phyloP scores from a whole-genome alignment of 2,113 vertebrate species.

The Seriola quinqueradiata region DNA sequence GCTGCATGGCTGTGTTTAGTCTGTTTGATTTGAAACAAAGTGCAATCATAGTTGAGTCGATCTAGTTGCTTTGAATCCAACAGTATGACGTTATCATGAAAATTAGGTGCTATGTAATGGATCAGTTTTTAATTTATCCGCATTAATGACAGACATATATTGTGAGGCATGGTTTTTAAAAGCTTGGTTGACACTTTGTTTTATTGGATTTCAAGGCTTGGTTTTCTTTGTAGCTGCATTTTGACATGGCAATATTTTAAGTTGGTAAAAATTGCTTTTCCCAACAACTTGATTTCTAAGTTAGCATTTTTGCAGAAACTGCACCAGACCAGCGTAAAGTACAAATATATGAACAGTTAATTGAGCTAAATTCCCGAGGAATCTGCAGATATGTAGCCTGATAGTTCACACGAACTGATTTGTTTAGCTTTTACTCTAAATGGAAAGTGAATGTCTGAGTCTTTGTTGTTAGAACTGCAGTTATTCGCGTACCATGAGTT shows the following conservation, averaged over 20 bases:
- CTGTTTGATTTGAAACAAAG: too few species aligned
- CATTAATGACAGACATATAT: neutral
- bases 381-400: neutral
- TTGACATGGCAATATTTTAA: neutral
- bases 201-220: neutral
- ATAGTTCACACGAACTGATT: neutral
- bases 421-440: neutral
- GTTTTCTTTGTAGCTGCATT: neutral
- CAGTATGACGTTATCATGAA: too few species aligned
- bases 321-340: neutral
- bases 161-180: neutral
- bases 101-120: neutral
- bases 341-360: neutral
- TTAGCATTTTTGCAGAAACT: neutral
- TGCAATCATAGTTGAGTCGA: neutral
- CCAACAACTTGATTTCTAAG: neutral
- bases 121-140: neutral
- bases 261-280: neutral
- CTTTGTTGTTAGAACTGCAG: neutral
- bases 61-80: too few species aligned
- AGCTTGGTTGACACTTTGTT: neutral
- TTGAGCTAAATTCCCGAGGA: neutral
- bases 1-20: neutral
- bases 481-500: neutral
- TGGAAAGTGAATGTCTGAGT: slow-evolving; percentile 2